Evolutionary conservation across 2,113 vertebrate species (phyloP), one percentile per base, ranked within the genome.

Genomic region (Percina caprodes): DNA sequence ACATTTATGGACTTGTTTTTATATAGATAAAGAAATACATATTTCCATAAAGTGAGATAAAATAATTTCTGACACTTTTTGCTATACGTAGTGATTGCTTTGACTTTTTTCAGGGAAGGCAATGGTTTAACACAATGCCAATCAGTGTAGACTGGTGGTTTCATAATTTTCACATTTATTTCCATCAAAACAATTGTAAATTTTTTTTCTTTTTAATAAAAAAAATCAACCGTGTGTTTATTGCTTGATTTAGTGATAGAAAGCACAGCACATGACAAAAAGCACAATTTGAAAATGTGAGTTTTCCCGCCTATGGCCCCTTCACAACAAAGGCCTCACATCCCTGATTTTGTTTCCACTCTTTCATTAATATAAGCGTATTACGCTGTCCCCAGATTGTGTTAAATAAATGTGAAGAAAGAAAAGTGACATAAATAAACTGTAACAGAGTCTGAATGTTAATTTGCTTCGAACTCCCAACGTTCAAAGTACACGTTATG

Each of bases 401-500:
- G 6, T 19, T 26, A 56, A 26, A 30, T 58, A 45, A 33, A 45
- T 24, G 15, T 39, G 12, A 33, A 23, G 2, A 54, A 15, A 39
- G 60, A 15, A 14, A 18, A 12, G 18, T 39, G 45, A 21, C 4
- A 48, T 51, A 48, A 49, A 75, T 49, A 46, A 74, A 23, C 14
- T 19, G 21, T 3, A 62, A 69, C 33, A 30, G 35, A 70, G 12
- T 3, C 1, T 5, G 30, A 60, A 62, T 63, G 18, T 52, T 72
- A 6, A 52, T 66, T 69, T 56, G 21, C 65, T 81, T 79, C 79
- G 52, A 79, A 61, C 55, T 54, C 39, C 30, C 21, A 48, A 15
- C 30, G 19, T 76, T 79, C 18, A 65, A 73, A 67, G 18, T 51
- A 19, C 35, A 39, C 8, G 42, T 8, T 14, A 58, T 16, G 48